phyloP scores from a whole-genome alignment of 2,888 invertebrate species.

The Acronicta leporina region DNA sequence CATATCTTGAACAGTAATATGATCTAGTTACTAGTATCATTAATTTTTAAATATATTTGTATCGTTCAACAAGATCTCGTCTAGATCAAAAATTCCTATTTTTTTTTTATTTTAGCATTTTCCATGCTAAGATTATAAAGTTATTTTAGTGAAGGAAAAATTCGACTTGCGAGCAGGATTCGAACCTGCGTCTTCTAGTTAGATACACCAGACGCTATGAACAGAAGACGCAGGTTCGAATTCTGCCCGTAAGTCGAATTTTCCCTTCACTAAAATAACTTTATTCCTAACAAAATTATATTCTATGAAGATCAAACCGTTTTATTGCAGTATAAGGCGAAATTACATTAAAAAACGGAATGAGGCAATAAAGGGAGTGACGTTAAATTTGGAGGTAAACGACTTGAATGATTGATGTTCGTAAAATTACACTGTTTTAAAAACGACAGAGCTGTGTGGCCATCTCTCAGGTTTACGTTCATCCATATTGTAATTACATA shows the following conservation, averaged over 20 bases:
- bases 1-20: constrained; percentile 21
- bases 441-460: constrained; percentile 68
- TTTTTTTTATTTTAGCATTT: too few relatives aligned
- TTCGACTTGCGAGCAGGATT: too few relatives aligned
- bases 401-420: constrained; percentile 85
- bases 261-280: too few relatives aligned
- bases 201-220: too few relatives aligned
- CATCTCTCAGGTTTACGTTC: constrained; percentile 52
- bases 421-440: constrained; percentile 78
- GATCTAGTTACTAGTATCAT: constrained; percentile 29
- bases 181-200: too few relatives aligned
- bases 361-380: constrained; percentile 78
- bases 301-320: constrained; percentile 40
- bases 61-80: constrained; percentile 9
- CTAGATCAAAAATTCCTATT: constrained; percentile 4
- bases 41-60: constrained; percentile 18
- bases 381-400: constrained; percentile 81
- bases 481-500: constrained; percentile 55
- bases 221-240: too few relatives aligned
- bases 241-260: too few relatives aligned
- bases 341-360: constrained; percentile 78
- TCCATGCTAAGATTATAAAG: too few relatives aligned
- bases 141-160: too few relatives aligned
- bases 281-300: constrained; percentile 22
- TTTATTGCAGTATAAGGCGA: constrained; percentile 59